phyloP scores from a whole-genome alignment of 35 echinoderm and acorn worm species.

The Heliocidaris erythrogramma region DNA sequence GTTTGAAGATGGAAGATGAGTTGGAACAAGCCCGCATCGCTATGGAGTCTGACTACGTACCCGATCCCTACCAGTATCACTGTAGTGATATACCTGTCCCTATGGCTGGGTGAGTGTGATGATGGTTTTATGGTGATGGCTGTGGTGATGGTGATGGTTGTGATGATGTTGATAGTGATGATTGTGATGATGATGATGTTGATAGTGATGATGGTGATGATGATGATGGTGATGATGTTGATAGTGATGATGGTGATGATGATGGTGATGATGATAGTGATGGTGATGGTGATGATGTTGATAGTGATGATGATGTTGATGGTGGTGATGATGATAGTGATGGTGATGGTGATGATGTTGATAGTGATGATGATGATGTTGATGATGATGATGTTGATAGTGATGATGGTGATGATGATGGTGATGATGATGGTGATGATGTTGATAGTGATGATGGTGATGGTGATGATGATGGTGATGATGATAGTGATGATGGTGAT shows the following conservation, averaged over 20 bases:
- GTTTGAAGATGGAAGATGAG: slow-evolving; percentile 68
- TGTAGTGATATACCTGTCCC: slow-evolving; percentile 48
- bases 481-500: not conserved
- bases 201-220: too few relatives aligned
- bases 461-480: too few relatives aligned
- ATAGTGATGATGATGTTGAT: not conserved
- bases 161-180: too few relatives aligned
- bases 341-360: too few relatives aligned
- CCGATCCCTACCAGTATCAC: slow-evolving; percentile 55
- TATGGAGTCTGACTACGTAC: slow-evolving; percentile 72
- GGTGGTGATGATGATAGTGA: not conserved
- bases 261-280: not conserved
- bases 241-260: too few relatives aligned
- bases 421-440: too few relatives aligned
- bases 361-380: not conserved
- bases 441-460: too few relatives aligned
- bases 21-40: slow-evolving; percentile 75
- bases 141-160: too few relatives aligned
- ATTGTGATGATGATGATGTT: too few relatives aligned
- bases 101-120: slow-evolving; percentile 50
- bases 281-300: not conserved
- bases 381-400: not conserved
- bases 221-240: too few relatives aligned
- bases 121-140: not conserved
- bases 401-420: too few relatives aligned